Conservation (phyloP, 2,888 invertebrate genomes). For the Octodonta nipae region DNA sequence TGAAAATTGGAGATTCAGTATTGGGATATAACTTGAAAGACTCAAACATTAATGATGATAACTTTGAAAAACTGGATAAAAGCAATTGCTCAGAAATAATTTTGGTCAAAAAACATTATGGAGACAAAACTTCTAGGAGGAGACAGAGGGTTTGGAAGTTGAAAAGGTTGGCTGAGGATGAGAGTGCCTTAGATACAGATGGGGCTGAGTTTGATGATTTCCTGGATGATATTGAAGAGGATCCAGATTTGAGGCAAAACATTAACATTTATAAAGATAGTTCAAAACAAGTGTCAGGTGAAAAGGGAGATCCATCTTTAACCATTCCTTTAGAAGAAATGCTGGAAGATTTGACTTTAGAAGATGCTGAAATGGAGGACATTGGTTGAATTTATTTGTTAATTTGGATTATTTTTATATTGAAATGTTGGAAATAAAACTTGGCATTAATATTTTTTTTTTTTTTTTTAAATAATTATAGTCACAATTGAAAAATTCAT, state of each 20-base stretch:
- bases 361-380: slow-evolving; percentile 66
- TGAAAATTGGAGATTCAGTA: slow-evolving; percentile 85
- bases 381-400: too few relatives aligned
- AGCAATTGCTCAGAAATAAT: slow-evolving; percentile 75
- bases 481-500: too few relatives aligned
- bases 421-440: too few relatives aligned
- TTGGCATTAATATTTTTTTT: too few relatives aligned
- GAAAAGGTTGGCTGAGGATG: slow-evolving; percentile 66
- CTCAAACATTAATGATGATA: slow-evolving; percentile 78
- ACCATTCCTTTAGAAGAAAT: slow-evolving; percentile 74
- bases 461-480: too few relatives aligned
- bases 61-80: slow-evolving; percentile 69
- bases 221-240: slow-evolving; percentile 93
- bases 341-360: slow-evolving; percentile 77
- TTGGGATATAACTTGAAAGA: slow-evolving; percentile 83
- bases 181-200: slow-evolving; percentile 47
- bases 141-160: slow-evolving; percentile 80
- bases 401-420: too few relatives aligned
- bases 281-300: slow-evolving; percentile 41
- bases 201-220: slow-evolving; percentile 87
- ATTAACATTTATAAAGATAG: slow-evolving; percentile 79
- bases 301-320: slow-evolving; percentile 38
- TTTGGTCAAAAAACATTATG: slow-evolving; percentile 84
- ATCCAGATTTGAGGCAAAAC: slow-evolving; percentile 74
- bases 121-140: slow-evolving; percentile 56